Evolutionary conservation across 2,797 vertebrate genomes (phyloP), one percentile per base, ranked within the genome.

Genomic region (Melanotaenia pygmaea): DNA sequence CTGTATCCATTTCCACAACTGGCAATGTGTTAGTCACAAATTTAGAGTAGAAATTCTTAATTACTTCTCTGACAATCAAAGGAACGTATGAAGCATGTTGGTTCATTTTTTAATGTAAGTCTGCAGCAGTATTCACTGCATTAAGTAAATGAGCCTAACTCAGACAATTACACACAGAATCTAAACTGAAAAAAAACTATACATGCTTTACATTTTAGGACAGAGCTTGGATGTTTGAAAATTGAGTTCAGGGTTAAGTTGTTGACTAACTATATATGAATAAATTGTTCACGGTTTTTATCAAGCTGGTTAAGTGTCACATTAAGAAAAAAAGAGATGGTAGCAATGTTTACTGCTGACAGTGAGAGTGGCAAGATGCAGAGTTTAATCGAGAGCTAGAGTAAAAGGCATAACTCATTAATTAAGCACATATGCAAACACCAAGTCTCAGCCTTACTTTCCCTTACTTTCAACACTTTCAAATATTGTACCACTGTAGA

Each of bases 91-190:
- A 37, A 37, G 45, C n/a, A 30, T 8, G 50, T n/a, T 40, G 64
- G 67, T 50, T 61, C 59, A 75, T 76, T 70, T 76, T 85, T 66
- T 62, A 74, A 45, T 79, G 77, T 81, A 74, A 85, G 84, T 88
- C 82, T 79, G 79, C 72, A 67, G 67, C 50, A 74, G 73, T 87
- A 74, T 76, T 81, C 76, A 71, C 83, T 80, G 70, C 59, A 77
- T 78, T 62, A 70, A 74, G 82, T 83, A 76, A 60, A 84, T 12
- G 47, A 78, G 70, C 85, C 67, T 76, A 74, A 73, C 68, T 34
- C 74, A 79, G 73, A 77, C 84, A 82, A 86, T 86, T 76, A 82
- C 37, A 62, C 38, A 51, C 22, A 20, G 64, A 26, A 66, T 80
- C 56, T 50, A 50, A 77, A 70, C 11, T 57, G 62, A 26, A 53